Base-by-base conservation (phyloP, 2,888 invertebrate genomes). In the Eupithecia inturbata region DNA sequence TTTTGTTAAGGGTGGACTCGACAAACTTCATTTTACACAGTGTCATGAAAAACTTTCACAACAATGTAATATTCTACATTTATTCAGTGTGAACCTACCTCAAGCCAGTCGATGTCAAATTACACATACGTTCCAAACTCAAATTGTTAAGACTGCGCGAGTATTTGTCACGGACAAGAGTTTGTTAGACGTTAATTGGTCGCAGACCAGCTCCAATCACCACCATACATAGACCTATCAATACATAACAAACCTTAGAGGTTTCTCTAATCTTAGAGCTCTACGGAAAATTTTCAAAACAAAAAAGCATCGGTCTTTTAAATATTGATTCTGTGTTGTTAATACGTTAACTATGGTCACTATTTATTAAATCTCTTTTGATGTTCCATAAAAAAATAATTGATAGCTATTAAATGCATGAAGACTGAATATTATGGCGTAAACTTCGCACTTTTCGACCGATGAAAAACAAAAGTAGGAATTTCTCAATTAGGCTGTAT, bases 111-210 rank as follows among this genome's bases (percentile, higher is more conserved):
- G 83, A 87, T 88, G 89, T 90, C 91, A 91, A 92, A 92, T 92
- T 92, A 92, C 87, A 86, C 83, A 81, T 83, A 87, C 88, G 88
- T 90, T 89, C 85, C 81, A 91, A 90, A 90, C 85, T 89, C 86
- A 82, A 93, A 93, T 93, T 92, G 93, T 93, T 93, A 91, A 92
- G 92, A 93, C 93, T 93, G 92, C 93, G 93, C 89, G 93, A 93
- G 88, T 85, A 92, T 93, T 93, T 84, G 93, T 89, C 88, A 92
- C 91, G 92, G 91, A 85, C 83, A 81, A 88, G 88, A 91, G 91
- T 92, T 93, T 91, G 92, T 92, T 92, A 91, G 89, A 87, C 88
- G 84, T 87, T 93, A 93, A 93, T 93, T 93, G 92, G 90, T 92
- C 91, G 87, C 89, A 87, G 89, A 89, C 89, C 82, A 87, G 81